phyloP scores from a whole-genome alignment of 2,888 invertebrate species.

The Venusia cambrica region DNA sequence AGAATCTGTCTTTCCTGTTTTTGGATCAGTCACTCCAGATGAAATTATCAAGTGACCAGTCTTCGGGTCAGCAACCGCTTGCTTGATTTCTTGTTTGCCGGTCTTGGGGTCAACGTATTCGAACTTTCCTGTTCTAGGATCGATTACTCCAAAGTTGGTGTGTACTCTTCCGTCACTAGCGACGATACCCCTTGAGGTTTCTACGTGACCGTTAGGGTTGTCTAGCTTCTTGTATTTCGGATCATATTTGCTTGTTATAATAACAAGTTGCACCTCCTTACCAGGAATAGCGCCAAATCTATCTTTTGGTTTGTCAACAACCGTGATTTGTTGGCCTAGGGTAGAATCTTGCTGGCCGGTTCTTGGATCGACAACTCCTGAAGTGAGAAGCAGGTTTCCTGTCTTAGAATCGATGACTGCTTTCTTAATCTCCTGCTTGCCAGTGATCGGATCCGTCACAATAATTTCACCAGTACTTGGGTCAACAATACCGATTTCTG shows the following conservation, averaged over 20 bases:
- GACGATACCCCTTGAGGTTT: slow-evolving; percentile 69
- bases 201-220: slow-evolving; percentile 74
- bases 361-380: slow-evolving; percentile 80
- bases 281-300: slow-evolving; percentile 61
- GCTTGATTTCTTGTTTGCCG: slow-evolving; percentile 80
- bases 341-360: slow-evolving; percentile 77
- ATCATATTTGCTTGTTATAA: slow-evolving; percentile 80
- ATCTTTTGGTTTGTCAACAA: slow-evolving; percentile 67
- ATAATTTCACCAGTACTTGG: slow-evolving; percentile 80
- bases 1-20: slow-evolving; percentile 77
- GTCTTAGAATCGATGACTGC: slow-evolving; percentile 84
- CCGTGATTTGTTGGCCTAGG: slow-evolving; percentile 79
- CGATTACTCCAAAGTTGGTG: slow-evolving; percentile 76
- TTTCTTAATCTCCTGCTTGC: slow-evolving; percentile 83
- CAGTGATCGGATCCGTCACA: slow-evolving; percentile 81
- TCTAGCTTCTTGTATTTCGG: slow-evolving; percentile 77
- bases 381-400: slow-evolving; percentile 80
- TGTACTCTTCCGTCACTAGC: slow-evolving; percentile 68
- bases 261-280: slow-evolving; percentile 74
- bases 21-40: slow-evolving; percentile 78
- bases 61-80: slow-evolving; percentile 78
- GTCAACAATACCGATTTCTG: slow-evolving; percentile 81
- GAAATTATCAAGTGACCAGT: slow-evolving; percentile 79
- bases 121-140: slow-evolving; percentile 77
- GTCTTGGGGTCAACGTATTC: slow-evolving; percentile 78